Percentiles rank a stretch among this genome's conserved stretches.
These are phyloP conservation scores for Hipparchia semele DNA, from an alignment of 2,888 invertebrate genomes.

Conservation along the genomic window DNA sequence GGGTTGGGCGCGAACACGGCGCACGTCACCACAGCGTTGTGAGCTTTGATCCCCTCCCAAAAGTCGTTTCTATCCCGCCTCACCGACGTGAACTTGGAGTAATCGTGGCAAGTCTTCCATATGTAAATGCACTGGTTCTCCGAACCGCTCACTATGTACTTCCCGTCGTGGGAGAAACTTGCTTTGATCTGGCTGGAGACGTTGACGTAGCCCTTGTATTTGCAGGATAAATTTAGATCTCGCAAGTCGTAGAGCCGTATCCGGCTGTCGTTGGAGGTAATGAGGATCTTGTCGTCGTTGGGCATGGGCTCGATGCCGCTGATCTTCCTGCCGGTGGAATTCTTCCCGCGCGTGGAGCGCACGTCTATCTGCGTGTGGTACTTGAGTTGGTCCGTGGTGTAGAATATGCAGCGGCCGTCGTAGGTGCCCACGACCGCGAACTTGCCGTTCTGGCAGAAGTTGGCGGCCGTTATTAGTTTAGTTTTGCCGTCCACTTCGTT, in stretches of 20 bases:
- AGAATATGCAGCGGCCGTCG: conserved; percentile 99
- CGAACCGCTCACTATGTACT: conserved; percentile 98
- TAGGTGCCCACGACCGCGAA: conserved; percentile 99
- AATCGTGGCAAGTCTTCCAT: conserved; percentile 99
- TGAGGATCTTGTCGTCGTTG: conserved; percentile 96
- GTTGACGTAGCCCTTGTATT: conserved; percentile 96
- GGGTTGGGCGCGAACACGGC: conserved; percentile 99
- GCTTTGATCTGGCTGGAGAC: conserved; percentile 98
- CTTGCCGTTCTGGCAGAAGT: conserved; percentile 98
- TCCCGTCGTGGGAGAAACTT: conserved; percentile 98
- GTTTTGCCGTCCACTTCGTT: conserved; percentile 98
- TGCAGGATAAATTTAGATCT: conserved; percentile 97
- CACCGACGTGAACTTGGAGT: conserved; percentile 95
- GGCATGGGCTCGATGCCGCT: conserved; percentile 99
- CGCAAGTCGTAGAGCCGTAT: conserved; percentile 97
- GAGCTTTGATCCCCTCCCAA: conserved; percentile 96
- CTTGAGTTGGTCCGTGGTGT: conserved; percentile 98
- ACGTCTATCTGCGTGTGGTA: conserved; percentile 99
- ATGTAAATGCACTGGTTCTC: conserved; percentile 99
- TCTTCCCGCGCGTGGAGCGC: conserved; percentile 96
- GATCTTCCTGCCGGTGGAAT: conserved; percentile 96
- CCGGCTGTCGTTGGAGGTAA: conserved; percentile 98
- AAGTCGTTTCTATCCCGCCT: conserved; percentile 97
- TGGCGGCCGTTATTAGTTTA: conserved; percentile 97
- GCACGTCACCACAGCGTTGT: conserved; percentile 97